phyloP scores from a whole-genome alignment of 1,140 invertebrate genomes.

The Calephelis virginiensis region DNA sequence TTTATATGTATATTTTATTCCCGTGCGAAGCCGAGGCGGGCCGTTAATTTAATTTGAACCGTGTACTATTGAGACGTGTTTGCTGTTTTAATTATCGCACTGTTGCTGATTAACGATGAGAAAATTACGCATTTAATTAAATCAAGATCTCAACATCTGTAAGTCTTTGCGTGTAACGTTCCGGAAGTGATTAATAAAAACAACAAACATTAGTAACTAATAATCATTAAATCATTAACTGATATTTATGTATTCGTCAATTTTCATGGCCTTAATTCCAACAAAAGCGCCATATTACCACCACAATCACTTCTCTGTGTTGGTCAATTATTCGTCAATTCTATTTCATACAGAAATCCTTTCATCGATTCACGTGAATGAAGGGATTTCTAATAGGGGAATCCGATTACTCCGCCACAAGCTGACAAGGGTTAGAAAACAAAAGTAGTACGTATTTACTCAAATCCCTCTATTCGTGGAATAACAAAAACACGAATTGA shows the following conservation, averaged over 20 bases:
- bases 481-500: not conserved
- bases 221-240: not conserved
- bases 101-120: too few species aligned
- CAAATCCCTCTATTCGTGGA: constrained; percentile 11
- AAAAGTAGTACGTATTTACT: constrained; percentile 33
- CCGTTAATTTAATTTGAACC: too few species aligned
- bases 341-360: constrained; percentile 21
- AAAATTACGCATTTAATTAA: too few species aligned
- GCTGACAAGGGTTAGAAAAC: constrained; percentile 61
- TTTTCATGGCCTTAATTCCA: not conserved
- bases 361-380: constrained; percentile 35
- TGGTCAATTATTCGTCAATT: constrained; percentile 59
- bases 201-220: not conserved
- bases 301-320: constrained; percentile 34
- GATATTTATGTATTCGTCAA: not conserved
- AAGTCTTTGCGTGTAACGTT: too few species aligned
- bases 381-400: constrained; percentile 65
- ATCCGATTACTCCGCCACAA: constrained; percentile 52
- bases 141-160: too few species aligned
- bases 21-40: too few species aligned
- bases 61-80: too few species aligned
- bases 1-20: too few species aligned
- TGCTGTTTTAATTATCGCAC: too few species aligned
- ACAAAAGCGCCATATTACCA: not conserved
- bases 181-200: too few species aligned